Base-by-base conservation (phyloP, 1,140 invertebrate genomes). In the Rhopalosiphum maidis region DNA sequence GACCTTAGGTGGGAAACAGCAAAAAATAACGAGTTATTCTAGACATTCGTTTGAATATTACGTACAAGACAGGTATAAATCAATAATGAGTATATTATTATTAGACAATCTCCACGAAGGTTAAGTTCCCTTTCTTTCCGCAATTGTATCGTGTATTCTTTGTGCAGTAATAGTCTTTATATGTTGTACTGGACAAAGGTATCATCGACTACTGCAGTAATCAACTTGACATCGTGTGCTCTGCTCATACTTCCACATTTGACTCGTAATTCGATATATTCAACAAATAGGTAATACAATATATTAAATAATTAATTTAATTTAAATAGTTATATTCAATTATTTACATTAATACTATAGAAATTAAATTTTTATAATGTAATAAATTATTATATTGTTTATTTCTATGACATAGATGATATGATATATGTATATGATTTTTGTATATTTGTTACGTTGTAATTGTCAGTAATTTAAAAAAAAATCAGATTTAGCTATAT, bases 61-160 rank as follows among this genome's bases (percentile, higher is more conserved):
- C n/a, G 48, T 35, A 55, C 22, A 37, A 35, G 48, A 55, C 35
- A 41, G 88, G 22, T 55, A 89, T 89, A 89, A 55, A 89, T 89
- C 51, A 89, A 89, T 89, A 89, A 89, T 89, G 48, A 55, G 54
- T 37, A 86, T 43, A 43, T 89, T 89, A 43, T 89, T 89, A 55
- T 89, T 89, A 89, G 23, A 89, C 88, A 89, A 89, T 89, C 88
- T 89, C 88, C 35, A n/a, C 5, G 88, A 89, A 89, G 88, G 88
- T 89, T 55, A 55, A 37, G 23, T 89, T 89, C 88, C 88, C 88
- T 55, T 89, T 89, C 88, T 89, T 89, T 89, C 35, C 51, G 35
- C 11, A 23, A 89, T 55, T 55, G 35, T 55, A 6, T 25, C 23
- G 51, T 30, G 21, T 89, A 48, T 89, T 54, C 48, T 89, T 89